Conservation (phyloP, 2,888 invertebrate genomes). For the Thalpophila matura region DNA sequence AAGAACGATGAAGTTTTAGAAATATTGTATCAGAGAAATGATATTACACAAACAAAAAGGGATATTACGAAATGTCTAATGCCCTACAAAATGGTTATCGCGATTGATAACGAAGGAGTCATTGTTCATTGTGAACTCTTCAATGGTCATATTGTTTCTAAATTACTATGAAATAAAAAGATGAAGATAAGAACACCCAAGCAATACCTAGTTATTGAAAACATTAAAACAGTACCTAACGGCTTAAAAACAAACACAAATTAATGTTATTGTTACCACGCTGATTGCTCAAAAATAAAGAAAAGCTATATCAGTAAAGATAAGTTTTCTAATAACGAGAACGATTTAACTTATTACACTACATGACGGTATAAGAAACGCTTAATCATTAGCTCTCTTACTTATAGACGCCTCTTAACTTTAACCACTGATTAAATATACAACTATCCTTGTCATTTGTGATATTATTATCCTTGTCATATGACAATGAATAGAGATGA, state of each 20-base stretch:
- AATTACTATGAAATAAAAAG: constrained; percentile 3
- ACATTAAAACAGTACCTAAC: not conserved
- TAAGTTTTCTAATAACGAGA: too few species aligned
- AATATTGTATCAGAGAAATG: constrained; percentile 7
- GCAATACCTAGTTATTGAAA: not conserved
- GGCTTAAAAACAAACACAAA: not conserved
- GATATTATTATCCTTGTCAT: too few species aligned
- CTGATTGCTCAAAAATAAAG: too few species aligned
- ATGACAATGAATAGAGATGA: too few species aligned
- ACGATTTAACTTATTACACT: too few species aligned
- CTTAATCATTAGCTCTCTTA: too few species aligned
- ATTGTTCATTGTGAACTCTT: constrained; percentile 11
- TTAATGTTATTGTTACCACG: not conserved
- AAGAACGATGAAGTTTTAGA: constrained; percentile 16
- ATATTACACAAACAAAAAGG: constrained; percentile 8
- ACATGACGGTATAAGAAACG: too few species aligned
- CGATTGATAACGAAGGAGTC: constrained; percentile 29
- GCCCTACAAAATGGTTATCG: constrained; percentile 10
- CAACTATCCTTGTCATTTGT: too few species aligned
- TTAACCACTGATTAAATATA: too few species aligned
- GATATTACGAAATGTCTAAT: constrained; percentile 30
- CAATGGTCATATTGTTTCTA: constrained; percentile 6
- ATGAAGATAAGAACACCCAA: not conserved
- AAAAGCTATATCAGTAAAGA: too few species aligned
- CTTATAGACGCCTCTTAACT: too few species aligned